Conservation (phyloP, 35 echinoderm and acorn worm species). For the Anneissia japonica region DNA sequence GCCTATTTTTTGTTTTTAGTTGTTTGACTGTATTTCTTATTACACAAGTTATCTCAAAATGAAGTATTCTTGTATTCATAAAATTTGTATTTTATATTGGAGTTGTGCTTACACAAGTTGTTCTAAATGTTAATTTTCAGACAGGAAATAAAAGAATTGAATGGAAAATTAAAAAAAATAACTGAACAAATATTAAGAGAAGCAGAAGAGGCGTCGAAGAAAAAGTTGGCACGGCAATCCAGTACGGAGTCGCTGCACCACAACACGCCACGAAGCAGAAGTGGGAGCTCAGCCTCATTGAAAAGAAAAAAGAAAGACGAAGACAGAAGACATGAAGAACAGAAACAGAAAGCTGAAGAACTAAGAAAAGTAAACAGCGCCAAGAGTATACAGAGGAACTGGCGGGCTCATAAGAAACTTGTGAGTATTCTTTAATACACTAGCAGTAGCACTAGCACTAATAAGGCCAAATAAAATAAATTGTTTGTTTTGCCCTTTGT, state of each 20-base stretch:
- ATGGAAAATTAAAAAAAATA: background rate
- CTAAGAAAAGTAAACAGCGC: conserved; percentile 69
- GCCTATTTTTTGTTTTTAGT: no score
- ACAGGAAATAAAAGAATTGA: background rate
- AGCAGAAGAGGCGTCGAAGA: background rate
- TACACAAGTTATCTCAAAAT: no score
- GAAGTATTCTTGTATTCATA: no score
- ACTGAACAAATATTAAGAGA: background rate
- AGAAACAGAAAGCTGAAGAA: conserved; percentile 73
- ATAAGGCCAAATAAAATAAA: no score
- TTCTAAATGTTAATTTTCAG: no score
- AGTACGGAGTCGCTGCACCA: conserved; percentile 57
- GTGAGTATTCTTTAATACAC: conserved; percentile 34
- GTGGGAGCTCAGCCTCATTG: background rate
- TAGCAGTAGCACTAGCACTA: no score
- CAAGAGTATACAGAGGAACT: conserved; percentile 82
- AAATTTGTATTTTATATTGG: no score
- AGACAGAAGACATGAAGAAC: conserved; percentile 61
- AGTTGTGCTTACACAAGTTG: no score
- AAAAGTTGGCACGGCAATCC: conserved; percentile 25
- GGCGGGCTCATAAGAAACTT: conserved; percentile 70
- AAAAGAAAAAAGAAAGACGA: conserved; percentile 46
- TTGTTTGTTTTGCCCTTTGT: no score
- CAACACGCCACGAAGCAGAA: conserved; percentile 6
- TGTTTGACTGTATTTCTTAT: no score